Evolutionary conservation across 2,797 vertebrate genomes (phyloP), one percentile per base, ranked within the genome.

Genomic region (Dermochelys coriacea): DNA sequence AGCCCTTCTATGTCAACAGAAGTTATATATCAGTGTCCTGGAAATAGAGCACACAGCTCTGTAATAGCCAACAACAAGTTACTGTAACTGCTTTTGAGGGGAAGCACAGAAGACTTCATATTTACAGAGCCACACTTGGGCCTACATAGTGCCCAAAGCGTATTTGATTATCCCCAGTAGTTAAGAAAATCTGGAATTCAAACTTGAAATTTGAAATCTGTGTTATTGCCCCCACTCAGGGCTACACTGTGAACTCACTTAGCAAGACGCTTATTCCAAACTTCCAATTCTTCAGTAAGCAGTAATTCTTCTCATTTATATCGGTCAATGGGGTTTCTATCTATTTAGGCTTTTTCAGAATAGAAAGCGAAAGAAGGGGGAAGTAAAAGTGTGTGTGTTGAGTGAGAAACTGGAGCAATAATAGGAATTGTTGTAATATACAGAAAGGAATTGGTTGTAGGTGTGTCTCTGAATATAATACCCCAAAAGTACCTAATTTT

Each of bases 401-500:
- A 96, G 87, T 85, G 79, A 92, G 91, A 95, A 93, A 96, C 68
- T 81, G 92, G 84, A 49, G 45, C 6, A 86, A 41, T n/a, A 71
- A 68, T 12, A 41, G 85, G 23, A 23, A 2, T 8, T 27, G 91
- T 81, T 71, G 50, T 51, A 80, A 34, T 92, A 9, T 87, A 77
- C 78, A 80, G 91, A 83, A 64, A 94, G 85, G 68, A 74, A 91
- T 37, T 84, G 75, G 93, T 88, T 87, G 84, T 90, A 54, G 93
- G 80, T 93, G 59, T 93, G 49, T 96, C 54, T 94, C 64, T 96
- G 85, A 93, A 82, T 94, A 94, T 96, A 95, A 87, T 91, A 93
- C 54, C 84, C 87, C 11, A 74, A 0, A 1, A 94, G 31, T 96
- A 71, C 85, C 91, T 83, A 61, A 75, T 95, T 96, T 91, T 92